Conservation (phyloP, 2,113 vertebrate species). For the Channa argus region DNA sequence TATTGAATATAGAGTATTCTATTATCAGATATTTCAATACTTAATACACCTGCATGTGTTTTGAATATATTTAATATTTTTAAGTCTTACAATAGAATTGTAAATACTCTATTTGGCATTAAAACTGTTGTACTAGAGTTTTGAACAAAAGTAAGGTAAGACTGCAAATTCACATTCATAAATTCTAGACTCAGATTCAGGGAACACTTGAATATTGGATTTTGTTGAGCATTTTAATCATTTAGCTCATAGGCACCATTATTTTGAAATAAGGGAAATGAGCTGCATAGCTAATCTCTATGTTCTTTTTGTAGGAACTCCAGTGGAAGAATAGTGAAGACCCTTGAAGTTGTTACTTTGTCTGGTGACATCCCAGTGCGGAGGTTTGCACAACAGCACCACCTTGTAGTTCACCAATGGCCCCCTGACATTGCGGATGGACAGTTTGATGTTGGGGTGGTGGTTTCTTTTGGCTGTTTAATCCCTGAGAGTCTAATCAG, state of each 20-base stretch:
- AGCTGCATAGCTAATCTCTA: background rate
- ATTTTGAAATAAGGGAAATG: background rate
- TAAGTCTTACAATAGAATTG: too few relatives aligned
- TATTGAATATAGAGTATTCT: too few relatives aligned
- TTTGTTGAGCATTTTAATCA: background rate
- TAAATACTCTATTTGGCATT: too few relatives aligned
- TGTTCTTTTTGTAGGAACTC: constrained; percentile 64
- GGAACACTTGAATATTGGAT: background rate
- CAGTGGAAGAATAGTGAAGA: constrained; percentile 77
- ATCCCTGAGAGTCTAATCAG: constrained; percentile 90
- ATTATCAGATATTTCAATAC: too few relatives aligned
- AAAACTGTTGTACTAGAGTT: too few relatives aligned
- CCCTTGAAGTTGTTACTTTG: constrained; percentile 91
- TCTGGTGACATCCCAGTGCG: constrained; percentile 84
- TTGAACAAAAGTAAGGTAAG: too few relatives aligned
- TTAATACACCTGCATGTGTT: too few relatives aligned
- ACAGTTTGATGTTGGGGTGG: constrained; percentile 92
- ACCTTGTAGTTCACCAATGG: constrained; percentile 88
- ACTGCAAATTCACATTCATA: too few relatives aligned
- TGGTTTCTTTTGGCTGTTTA: constrained; percentile 94
- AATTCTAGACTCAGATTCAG: too few relatives aligned
- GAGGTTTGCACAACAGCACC: constrained; percentile 84
- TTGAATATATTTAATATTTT: too few relatives aligned
- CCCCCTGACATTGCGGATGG: constrained; percentile 79
- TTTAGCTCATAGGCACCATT: background rate